Evolutionary conservation across 1,140 invertebrate genomes (phyloP).

Genomic region (Drosophila micromelanica): DNA sequence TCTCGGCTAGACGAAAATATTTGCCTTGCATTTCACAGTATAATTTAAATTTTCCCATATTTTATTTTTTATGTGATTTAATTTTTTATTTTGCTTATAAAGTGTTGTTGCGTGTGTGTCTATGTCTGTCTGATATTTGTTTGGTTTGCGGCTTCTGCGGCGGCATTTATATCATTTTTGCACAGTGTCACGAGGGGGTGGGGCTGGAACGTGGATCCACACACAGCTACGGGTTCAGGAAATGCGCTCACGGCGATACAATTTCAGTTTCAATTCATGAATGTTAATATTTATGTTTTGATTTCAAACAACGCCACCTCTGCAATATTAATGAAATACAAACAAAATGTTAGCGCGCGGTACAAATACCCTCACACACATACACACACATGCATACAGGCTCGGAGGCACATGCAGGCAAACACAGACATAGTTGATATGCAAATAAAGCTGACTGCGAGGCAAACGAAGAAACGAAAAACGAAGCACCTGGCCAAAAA

Average conservation of each 20-base stretch:
- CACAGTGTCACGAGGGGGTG: conserved; percentile 11
- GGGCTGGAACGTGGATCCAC: conserved; percentile 2
- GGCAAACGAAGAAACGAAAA: conserved; percentile 49
- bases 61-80: conserved; percentile 26
- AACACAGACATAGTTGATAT: conserved; percentile 70
- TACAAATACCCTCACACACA: conserved; percentile 36
- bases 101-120: conserved; percentile 33
- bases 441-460: conserved; percentile 70
- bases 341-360: conserved; percentile 78
- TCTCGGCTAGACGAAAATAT: conserved; percentile 77
- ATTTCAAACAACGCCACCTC: conserved; percentile 83
- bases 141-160: conserved; percentile 76
- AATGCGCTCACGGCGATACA: conserved; percentile 73
- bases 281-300: conserved; percentile 83
- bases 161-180: conserved; percentile 78
- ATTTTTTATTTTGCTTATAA: conserved; percentile 29
- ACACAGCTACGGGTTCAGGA: conserved; percentile 49
- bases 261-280: conserved; percentile 77
- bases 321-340: conserved; percentile 83
- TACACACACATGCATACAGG: not conserved
- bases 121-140: conserved; percentile 56
- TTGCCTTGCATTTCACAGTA: conserved; percentile 72
- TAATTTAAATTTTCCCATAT: conserved; percentile 55
- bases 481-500: conserved; percentile 52
- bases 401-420: conserved; percentile 17